Evolutionary conservation across 2,797 vertebrate species (phyloP), one percentile per base, ranked within the genome.

Genomic region (Karalla daura): DNA sequence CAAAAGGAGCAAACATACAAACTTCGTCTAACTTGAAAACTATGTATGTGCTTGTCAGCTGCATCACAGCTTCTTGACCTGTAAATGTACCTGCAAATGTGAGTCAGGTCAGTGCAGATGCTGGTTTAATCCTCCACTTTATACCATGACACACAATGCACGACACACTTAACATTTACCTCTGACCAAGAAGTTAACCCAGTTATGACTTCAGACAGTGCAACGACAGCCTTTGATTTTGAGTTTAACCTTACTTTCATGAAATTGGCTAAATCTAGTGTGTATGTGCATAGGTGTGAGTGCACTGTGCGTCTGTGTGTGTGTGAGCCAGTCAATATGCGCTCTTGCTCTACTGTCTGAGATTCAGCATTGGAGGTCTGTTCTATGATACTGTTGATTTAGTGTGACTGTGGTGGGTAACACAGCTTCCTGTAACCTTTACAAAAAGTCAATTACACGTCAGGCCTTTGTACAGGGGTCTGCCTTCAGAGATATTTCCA

Each of bases 371-470:
- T 52, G 14, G 17, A 7, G 10, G 1, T 27, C 37, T 2, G 5
- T 9, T 56, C 32, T 37, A 11, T 50, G 37, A 51, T 12, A 44
- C 24, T 55, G 36, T 50, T 28, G 14, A 23, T 55, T 54, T 11
- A 35, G 14, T 0, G 18, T 23, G 24, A 47, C 27, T 27, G 33
- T 47, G 25, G 20, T 27, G 9, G 1, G 24, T 8, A 37, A 37
- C n/a, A 27, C 24, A 49, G 24, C 7, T 27, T 25, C 10, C 21
- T 15, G 18, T 25, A 20, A 56, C 27, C 30, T 56, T 55, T 18
- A 9, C 7, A 58, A 33, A n/a, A 33, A n/a, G 4, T 58, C 54
- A 37, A 11, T 9, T n/a, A 25, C 12, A 37, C 2, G 18, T 20
- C 18, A 15, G 10, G 5, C 14, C 10, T 35, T 20, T 20, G 3